A percentile compares a stretch with the other conserved stretches of the same genome.
These are phyloP conservation scores for Madoqua kirkii DNA, from an alignment of 2,113 vertebrate species.

Conservation along the genomic window DNA sequence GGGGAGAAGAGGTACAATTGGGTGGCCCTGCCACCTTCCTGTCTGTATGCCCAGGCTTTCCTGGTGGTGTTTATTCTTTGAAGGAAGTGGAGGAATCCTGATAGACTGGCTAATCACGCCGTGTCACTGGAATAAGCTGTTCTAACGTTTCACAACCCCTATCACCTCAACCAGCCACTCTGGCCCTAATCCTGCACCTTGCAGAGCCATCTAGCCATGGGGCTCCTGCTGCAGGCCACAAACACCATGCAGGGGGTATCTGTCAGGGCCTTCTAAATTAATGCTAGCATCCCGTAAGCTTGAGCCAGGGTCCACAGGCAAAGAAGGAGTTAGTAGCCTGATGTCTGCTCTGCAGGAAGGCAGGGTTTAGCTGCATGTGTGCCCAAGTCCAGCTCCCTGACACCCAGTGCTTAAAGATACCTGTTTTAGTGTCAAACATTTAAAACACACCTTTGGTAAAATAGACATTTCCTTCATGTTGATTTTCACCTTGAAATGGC, in stretches of 20 bases:
- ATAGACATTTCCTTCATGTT: background rate
- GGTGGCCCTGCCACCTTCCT: background rate
- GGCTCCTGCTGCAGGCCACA: no score
- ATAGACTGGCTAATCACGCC: background rate
- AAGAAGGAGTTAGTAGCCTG: background rate
- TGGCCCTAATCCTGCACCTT: background rate
- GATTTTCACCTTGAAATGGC: background rate
- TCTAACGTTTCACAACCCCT: background rate
- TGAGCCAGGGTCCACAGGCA: background rate
- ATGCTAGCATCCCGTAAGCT: background rate
- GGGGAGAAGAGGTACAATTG: background rate
- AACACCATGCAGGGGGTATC: fast-evolving
- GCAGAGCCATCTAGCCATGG: background rate
- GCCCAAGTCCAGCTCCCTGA: background rate
- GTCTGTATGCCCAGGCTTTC: background rate
- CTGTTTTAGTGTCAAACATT: background rate
- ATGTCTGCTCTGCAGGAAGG: background rate
- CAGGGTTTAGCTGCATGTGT: fast-evolving
- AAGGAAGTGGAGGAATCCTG: background rate
- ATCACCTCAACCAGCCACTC: background rate
- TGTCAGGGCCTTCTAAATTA: background rate
- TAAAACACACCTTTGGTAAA: background rate
- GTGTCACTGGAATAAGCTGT: background rate
- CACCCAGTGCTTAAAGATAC: background rate
- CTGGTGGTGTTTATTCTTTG: background rate